Evolutionary conservation across 2,888 invertebrate genomes (phyloP).

Genomic region (Scaptomyza tumidula): DNA sequence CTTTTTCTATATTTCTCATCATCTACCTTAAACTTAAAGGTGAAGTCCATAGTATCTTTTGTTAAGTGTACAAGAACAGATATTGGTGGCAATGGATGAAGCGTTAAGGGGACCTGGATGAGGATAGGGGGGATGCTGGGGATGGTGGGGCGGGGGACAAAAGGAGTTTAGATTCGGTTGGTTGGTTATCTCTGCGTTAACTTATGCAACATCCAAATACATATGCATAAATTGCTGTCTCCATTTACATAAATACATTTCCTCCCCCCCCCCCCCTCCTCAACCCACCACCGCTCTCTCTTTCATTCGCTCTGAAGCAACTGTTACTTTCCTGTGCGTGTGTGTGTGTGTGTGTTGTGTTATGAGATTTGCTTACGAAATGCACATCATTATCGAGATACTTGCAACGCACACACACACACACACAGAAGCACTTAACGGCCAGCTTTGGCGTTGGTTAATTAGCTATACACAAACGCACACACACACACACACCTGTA

Average conservation of each 20-base stretch:
- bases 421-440: slow-evolving; percentile 51
- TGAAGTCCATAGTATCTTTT: too few relatives aligned
- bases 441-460: slow-evolving; percentile 62
- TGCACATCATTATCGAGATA: slow-evolving; percentile 71
- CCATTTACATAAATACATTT: slow-evolving; percentile 59
- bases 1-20: too few relatives aligned
- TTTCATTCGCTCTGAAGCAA: too few relatives aligned
- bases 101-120: too few relatives aligned
- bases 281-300: background rate
- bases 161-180: slow-evolving; percentile 19
- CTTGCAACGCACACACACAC: slow-evolving; percentile 35
- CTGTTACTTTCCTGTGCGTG: slow-evolving; percentile 2
- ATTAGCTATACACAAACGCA: slow-evolving; percentile 50
- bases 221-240: slow-evolving; percentile 65
- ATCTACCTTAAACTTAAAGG: too few relatives aligned
- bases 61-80: background rate
- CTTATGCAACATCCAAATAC: slow-evolving; percentile 53
- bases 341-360: slow-evolving; percentile 37
- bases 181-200: slow-evolving; percentile 53
- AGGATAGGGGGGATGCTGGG: background rate
- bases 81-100: background rate
- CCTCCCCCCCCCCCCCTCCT: too few relatives aligned
- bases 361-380: slow-evolving; percentile 77
- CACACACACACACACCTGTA: slow-evolving; percentile 16
- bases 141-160: background rate